Conservation (phyloP, 2,797 vertebrate genomes). For the Urophycis tenuis region DNA sequence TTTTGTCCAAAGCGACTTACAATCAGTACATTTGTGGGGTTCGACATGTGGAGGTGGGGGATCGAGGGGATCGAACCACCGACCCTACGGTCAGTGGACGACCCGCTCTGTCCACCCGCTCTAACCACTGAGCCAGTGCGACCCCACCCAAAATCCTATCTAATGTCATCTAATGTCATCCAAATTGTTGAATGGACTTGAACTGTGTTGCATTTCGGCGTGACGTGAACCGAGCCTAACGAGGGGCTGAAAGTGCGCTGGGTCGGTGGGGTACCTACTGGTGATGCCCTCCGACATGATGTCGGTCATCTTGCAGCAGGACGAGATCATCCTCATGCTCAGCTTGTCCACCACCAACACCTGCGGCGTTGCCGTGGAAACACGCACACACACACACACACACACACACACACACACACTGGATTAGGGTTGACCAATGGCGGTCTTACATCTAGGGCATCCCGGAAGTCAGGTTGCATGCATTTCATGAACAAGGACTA, state of each 20-base stretch:
- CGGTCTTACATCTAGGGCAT: too few relatives aligned
- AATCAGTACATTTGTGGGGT: too few relatives aligned
- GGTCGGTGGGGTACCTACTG: conserved; percentile 73
- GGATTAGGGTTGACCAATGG: neutral
- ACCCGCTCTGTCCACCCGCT: too few relatives aligned
- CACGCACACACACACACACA: conserved; percentile 13
- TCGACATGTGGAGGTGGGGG: too few relatives aligned
- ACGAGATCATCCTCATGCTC: conserved; percentile 96
- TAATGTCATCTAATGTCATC: too few relatives aligned
- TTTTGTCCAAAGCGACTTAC: too few relatives aligned
- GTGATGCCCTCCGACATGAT: conserved; percentile 99
- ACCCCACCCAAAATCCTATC: too few relatives aligned
- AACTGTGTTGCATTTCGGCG: neutral
- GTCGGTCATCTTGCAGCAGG: conserved; percentile 98
- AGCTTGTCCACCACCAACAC: conserved; percentile 95
- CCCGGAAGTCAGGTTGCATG: too few relatives aligned
- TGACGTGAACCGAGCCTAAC: neutral
- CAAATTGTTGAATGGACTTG: neutral
- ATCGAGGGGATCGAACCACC: too few relatives aligned
- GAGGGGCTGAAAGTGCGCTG: neutral
- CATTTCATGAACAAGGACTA: neutral
- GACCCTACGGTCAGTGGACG: too few relatives aligned
- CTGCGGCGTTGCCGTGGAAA: conserved; percentile 50
- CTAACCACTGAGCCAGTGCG: too few relatives aligned
- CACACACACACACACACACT: conserved; percentile 7